Evolutionary conservation across 35 echinoderm and acorn worm species (phyloP).

Genomic region (Ophioderma brevispina): DNA sequence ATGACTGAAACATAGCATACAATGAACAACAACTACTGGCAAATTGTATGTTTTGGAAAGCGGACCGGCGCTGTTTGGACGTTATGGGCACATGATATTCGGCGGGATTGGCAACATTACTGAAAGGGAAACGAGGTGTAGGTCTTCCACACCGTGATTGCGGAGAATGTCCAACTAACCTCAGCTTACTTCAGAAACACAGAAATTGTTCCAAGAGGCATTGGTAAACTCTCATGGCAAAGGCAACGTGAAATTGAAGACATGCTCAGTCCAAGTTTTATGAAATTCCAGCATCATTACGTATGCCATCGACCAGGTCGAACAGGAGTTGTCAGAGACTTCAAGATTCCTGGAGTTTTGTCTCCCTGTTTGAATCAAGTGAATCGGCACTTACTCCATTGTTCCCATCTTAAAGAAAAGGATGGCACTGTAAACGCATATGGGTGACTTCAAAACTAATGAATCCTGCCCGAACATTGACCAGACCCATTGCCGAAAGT

Average conservation of each 20-base stretch:
- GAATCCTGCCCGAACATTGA: slow-evolving; percentile 17
- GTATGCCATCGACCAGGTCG: slow-evolving; percentile 38
- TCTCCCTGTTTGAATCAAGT: slow-evolving; percentile 30
- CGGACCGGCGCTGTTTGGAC: background rate
- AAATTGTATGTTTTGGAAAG: background rate
- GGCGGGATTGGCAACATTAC: slow-evolving; percentile 21
- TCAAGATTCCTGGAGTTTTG: too few species aligned
- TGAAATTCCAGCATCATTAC: slow-evolving; percentile 10
- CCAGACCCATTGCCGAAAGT: slow-evolving; percentile 46
- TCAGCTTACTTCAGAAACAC: background rate
- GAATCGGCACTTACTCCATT: slow-evolving; percentile 44
- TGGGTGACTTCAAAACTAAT: slow-evolving; percentile 56
- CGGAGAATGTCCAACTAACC: too few species aligned
- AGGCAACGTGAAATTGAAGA: background rate
- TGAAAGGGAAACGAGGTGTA: too few species aligned
- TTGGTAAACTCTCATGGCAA: slow-evolving; percentile 9
- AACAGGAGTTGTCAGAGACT: slow-evolving; percentile 43
- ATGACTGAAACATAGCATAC: background rate
- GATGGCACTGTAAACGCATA: slow-evolving; percentile 30
- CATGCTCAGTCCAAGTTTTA: background rate
- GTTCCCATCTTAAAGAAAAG: slow-evolving; percentile 21
- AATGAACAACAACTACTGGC: background rate
- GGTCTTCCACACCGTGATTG: too few species aligned
- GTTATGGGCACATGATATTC: background rate
- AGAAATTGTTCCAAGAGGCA: slow-evolving; percentile 10